Evolutionary conservation across 1,140 invertebrate genomes (phyloP), one percentile per base, ranked within the genome.

Genomic region (Pogonognathellus flavescens): DNA sequence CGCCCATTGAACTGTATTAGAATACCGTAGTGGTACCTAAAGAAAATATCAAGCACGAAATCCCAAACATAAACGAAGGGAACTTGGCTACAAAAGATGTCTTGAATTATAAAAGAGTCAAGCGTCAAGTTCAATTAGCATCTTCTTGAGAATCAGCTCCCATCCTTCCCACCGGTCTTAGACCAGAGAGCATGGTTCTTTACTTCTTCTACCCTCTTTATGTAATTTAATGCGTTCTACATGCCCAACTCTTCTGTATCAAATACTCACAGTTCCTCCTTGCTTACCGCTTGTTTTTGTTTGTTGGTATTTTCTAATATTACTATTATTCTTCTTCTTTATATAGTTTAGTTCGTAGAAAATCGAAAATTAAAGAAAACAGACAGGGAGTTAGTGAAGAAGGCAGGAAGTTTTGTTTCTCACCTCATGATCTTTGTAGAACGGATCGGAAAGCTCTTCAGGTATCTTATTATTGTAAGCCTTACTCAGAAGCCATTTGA

Each of bases 401-500:
- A 57, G 20, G 52, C 10, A 84, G 31, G 59, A 83, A 83, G 72
- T 55, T 87, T 53, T 52, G 82, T 49, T 22, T 66, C 91, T 92
- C 91, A 96, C 96, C 93, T 98, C 96, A 92, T 97, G 94, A 93
- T 98, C 97, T 90, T 95, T 93, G 92, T 98, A 98, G 91, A 98
- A 98, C 81, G 97, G 97, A 90, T 99, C 97, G 89, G 93, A 93
- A 50, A 99, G 93, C 90, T 98, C 97, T 89, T 97, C 95, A 88
- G 98, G 98, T 90, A 98, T 95, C 91, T 95, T 94, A 92, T 97
- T 97, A 92, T 97, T 97, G 93, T 97, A 99, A 85, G 97, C 96
- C 92, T 99, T 99, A 88, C 96, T 96, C 82, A 99, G 93, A 88
- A 99, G 94, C 98, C 98, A 99, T 94, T 97, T 96, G 89, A 99